These are phyloP conservation scores for Sphenodon punctatus DNA, from an alignment of 2,797 vertebrate genomes.

Conservation along the genomic window DNA sequence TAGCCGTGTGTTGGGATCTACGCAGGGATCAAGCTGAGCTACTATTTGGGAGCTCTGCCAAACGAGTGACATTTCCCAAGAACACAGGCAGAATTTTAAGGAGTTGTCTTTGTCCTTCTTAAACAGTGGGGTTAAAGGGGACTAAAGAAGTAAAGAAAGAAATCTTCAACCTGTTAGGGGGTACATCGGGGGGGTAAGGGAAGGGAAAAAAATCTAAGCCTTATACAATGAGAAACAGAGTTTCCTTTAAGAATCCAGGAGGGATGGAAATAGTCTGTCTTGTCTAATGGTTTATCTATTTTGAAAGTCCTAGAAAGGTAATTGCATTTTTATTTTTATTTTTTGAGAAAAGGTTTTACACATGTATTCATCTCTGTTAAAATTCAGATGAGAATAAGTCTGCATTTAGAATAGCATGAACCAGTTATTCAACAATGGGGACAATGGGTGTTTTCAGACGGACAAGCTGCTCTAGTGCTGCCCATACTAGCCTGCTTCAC, in stretches of 20 bases:
- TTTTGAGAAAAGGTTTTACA: slow-evolving; percentile 32
- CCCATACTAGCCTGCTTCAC: too few species aligned
- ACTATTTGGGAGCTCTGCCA: slow-evolving; percentile 68
- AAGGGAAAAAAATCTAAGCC: not conserved
- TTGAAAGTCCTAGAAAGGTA: not conserved
- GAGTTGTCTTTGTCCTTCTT: slow-evolving; percentile 70
- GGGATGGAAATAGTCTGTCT: not conserved
- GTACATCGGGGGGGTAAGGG: not conserved
- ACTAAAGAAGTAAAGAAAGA: slow-evolving; percentile 22
- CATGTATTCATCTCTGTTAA: slow-evolving; percentile 16
- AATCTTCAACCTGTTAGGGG: not conserved
- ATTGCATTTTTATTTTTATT: too few species aligned
- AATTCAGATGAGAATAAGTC: not conserved
- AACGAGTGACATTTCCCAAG: slow-evolving; percentile 72
- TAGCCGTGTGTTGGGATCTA: slow-evolving; percentile 51
- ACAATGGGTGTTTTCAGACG: too few species aligned
- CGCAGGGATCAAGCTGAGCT: slow-evolving; percentile 67
- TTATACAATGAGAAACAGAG: not conserved
- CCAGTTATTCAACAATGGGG: not conserved
- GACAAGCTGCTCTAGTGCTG: too few species aligned
- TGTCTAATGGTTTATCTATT: not conserved
- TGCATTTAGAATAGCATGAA: not conserved
- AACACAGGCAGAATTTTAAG: slow-evolving; percentile 74
- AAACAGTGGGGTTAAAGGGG: slow-evolving; percentile 56
- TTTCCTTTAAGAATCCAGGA: slow-evolving; percentile 15